phyloP scores from a whole-genome alignment of 1,140 invertebrate genomes.

The Brachystomella parvula region DNA sequence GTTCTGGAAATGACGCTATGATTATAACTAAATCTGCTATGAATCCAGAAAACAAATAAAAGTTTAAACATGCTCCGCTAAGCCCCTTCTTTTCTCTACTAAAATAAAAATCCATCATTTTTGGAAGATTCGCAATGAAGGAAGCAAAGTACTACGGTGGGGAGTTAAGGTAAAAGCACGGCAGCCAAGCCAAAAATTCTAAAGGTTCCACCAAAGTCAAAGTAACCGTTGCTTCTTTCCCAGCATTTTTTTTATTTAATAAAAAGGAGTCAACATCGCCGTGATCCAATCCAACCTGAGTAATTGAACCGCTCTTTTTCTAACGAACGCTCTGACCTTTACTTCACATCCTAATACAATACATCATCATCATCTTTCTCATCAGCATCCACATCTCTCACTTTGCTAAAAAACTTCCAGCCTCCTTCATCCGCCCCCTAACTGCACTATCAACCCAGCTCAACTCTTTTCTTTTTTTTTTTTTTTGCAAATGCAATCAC shows the following conservation, averaged over 20 bases:
- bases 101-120: too few species aligned
- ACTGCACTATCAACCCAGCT: neutral
- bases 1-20: too few species aligned
- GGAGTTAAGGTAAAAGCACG: neutral
- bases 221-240: constrained; percentile 7
- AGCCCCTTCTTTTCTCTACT: too few species aligned
- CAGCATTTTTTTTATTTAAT: constrained; percentile 7
- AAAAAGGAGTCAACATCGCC: constrained; percentile 7
- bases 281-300: constrained; percentile 11
- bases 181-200: neutral
- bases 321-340: constrained; percentile 9
- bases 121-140: too few species aligned
- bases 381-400: constrained; percentile 12
- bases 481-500: neutral
- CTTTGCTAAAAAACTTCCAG: neutral
- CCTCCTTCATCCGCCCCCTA: neutral
- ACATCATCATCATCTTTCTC: constrained; percentile 7
- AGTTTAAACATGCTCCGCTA: too few species aligned
- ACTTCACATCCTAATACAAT: constrained; percentile 1
- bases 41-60: too few species aligned
- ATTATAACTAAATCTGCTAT: too few species aligned
- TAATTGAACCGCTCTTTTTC: constrained; percentile 5
- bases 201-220: constrained; percentile 6
- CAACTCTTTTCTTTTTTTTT: neutral
- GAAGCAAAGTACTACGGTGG: too few species aligned